Conservation (phyloP, 2,888 invertebrate genomes). For the Rosalia funebris region DNA sequence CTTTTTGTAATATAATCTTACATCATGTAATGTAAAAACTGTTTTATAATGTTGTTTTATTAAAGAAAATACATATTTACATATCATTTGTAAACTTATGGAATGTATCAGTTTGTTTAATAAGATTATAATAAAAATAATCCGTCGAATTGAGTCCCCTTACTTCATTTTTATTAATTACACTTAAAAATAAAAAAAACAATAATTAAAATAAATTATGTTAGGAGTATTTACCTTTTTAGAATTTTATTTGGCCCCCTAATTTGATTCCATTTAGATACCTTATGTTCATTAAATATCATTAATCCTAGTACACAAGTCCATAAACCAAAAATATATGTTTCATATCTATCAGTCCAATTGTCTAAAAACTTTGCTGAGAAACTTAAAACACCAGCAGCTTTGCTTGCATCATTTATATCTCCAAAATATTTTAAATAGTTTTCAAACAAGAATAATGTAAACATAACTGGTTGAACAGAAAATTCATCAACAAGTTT, state of each 20-base stretch:
- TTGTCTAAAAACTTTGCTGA: conserved; percentile 75
- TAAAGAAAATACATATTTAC: too few relatives aligned
- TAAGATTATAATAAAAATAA: conserved; percentile 53
- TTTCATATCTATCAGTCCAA: conserved; percentile 68
- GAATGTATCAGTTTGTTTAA: conserved; percentile 47
- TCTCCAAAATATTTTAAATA: conserved; percentile 69
- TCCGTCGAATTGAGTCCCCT: conserved; percentile 45
- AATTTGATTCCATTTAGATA: conserved; percentile 80
- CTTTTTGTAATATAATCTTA: too few relatives aligned
- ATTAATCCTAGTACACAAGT: conserved; percentile 76
- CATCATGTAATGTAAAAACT: too few relatives aligned
- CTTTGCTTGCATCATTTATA: conserved; percentile 71
- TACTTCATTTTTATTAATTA: conserved; percentile 13
- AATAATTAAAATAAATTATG: conserved; percentile 10
- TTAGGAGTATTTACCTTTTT: conserved; percentile 45
- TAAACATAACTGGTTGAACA: conserved; percentile 73
- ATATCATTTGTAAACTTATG: conserved; percentile 40
- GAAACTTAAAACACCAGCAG: conserved; percentile 75
- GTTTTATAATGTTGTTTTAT: too few relatives aligned
- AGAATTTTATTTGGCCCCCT: conserved; percentile 64
- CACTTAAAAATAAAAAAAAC: conserved; percentile 33
- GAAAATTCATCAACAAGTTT: conserved; percentile 75
- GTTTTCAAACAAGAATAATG: conserved; percentile 78
- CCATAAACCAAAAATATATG: conserved; percentile 69
- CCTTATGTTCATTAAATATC: conserved; percentile 75